Base-by-base conservation (phyloP, 2,113 vertebrate genomes). In the Sinocyclocheilus maitianheensis region DNA sequence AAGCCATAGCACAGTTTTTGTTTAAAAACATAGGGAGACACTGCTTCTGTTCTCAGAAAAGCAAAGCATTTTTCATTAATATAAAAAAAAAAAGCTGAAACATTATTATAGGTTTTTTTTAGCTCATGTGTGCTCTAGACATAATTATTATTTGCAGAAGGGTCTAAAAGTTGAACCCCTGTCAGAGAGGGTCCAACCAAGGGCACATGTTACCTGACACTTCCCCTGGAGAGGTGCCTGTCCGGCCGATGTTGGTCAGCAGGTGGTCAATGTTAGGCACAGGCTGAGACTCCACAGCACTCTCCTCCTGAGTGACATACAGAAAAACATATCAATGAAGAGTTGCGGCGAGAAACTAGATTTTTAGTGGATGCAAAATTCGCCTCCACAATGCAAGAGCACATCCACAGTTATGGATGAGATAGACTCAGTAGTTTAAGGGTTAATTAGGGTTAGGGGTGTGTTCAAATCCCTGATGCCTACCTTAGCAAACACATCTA, bases 231-330 rank as follows among this genome's bases (percentile, higher is more conserved):
- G 97, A 94, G 26, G 95, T 90, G 90, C 95, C 96, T 20, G 97
- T 98, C 86, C 98, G 97, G 92, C 98, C 98, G 92, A 99, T 99
- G 97, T 99, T 99, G 96, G 96, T 97, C 93, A 99, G 97, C 94
- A 99, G 96, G 93, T 99, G 98, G 95, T 99, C 97, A 94, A 99
- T 99, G 96, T 99, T 99, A 92, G 98, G 98, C 93, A 99, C 94
- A 89, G 98, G 98, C 96, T 99, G 98, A 77, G 97, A 97, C 90
- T 99, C 97, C 95, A 99, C 97, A 16, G 98, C 96, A 90, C 92
- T 96, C 91, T 97, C 97, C 89, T 98, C 95, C 89, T 95, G 95
- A 93, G 53, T 6, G 51, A 48, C 6, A 13, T 8, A 62, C 7
- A 74, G 16, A 58, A 60, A 30, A 30, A 20, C 26, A 12, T 9